These are phyloP conservation scores for Gallinago undulata DNA, from an alignment of 2,113 vertebrate species.

Conservation along the genomic window DNA sequence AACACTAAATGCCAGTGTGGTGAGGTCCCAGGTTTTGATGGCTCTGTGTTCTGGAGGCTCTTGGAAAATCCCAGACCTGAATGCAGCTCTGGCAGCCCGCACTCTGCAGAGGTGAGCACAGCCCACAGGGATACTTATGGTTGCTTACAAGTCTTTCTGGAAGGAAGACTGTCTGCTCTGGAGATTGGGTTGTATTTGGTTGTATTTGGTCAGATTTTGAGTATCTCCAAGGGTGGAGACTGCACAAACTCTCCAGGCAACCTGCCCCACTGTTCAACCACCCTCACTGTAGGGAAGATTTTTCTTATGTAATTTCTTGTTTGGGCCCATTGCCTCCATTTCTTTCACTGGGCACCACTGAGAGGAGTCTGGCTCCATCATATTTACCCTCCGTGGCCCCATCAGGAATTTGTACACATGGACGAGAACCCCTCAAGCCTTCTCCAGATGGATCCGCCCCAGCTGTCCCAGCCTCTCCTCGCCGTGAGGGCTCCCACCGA, in stretches of 20 bases:
- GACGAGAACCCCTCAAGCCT: neutral
- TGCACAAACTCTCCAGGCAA: neutral
- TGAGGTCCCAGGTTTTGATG: neutral
- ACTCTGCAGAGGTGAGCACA: neutral
- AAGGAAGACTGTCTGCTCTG: neutral
- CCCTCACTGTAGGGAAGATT: neutral
- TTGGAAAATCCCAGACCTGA: neutral
- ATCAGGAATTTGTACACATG: neutral
- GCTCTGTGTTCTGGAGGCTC: neutral
- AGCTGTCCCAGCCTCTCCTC: neutral
- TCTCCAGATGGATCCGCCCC: neutral
- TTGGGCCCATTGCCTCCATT: neutral
- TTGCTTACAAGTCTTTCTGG: neutral
- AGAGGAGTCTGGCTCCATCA: neutral
- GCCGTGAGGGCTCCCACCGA: fast-evolving
- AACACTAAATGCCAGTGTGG: neutral
- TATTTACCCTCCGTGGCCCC: neutral
- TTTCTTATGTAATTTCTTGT: neutral
- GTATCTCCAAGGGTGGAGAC: neutral
- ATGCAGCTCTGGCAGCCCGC: neutral
- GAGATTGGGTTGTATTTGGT: neutral
- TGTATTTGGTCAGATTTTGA: fast-evolving
- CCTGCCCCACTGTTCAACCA: neutral
- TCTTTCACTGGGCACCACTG: neutral
- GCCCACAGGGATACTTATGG: neutral